Percentiles rank a stretch among this genome's conserved stretches.
phyloP scores from a whole-genome alignment of 2,113 vertebrate genomes.

The Gobio gobio region DNA sequence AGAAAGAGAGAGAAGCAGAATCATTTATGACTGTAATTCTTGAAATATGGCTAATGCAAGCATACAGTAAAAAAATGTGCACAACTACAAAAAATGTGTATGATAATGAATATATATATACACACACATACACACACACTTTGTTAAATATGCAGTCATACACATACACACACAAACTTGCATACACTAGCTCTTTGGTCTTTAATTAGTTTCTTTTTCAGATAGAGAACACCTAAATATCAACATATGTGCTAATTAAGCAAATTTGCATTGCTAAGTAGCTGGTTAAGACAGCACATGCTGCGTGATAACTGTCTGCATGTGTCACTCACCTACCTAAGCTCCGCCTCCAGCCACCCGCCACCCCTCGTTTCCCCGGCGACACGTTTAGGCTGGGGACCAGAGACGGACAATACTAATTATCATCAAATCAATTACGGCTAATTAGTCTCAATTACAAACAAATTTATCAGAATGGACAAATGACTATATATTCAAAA shows the following conservation, averaged over 20 bases:
- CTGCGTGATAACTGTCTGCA: conserved; percentile 58
- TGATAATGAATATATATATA: not conserved
- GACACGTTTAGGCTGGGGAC: conserved; percentile 61
- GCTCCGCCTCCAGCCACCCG: conserved; percentile 64
- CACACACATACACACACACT: conserved; percentile 23
- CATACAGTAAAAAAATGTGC: conserved; percentile 1
- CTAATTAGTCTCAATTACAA: conserved; percentile 54
- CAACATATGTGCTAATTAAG: conserved; percentile 57
- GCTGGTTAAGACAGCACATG: conserved; percentile 59
- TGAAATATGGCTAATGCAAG: conserved; percentile 18
- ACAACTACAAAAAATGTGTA: not conserved
- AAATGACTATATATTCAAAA: conserved; percentile 44
- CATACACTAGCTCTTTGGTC: conserved; percentile 41
- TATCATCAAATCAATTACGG: conserved; percentile 55
- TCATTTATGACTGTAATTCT: not conserved
- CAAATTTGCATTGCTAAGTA: conserved; percentile 54
- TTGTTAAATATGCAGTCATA: conserved; percentile 56
- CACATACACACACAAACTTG: conserved; percentile 39
- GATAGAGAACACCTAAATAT: conserved; percentile 51
- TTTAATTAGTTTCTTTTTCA: conserved; percentile 50
- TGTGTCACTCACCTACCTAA: conserved; percentile 62
- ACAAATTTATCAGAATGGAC: conserved; percentile 44
- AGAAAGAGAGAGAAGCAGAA: conserved; percentile 55
- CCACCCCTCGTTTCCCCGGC: conserved; percentile 57
- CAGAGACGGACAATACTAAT: conserved; percentile 64